A percentile compares a stretch with the other conserved stretches of the same genome.
phyloP scores from a whole-genome alignment of 2,113 vertebrate genomes.

The Tenebrosternarchus preto region DNA sequence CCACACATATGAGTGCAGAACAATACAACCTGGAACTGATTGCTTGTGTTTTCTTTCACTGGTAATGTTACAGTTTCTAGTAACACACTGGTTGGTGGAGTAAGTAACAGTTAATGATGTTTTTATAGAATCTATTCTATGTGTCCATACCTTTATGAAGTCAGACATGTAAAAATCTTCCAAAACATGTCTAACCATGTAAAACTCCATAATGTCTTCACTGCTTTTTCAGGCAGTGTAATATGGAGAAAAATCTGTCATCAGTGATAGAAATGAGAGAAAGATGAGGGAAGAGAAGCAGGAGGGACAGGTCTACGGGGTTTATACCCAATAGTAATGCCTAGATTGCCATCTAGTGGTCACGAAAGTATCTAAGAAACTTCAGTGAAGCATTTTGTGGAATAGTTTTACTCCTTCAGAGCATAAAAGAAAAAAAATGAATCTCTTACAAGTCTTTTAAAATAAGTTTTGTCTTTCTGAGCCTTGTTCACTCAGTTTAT shows the following conservation, averaged over 20 bases:
- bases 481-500: too few relatives aligned
- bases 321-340: slow-evolving; percentile 7
- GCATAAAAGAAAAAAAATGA: too few relatives aligned
- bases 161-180: background rate
- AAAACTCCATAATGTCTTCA: background rate
- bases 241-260: slow-evolving; percentile 32
- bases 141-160: background rate
- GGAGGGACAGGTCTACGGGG: background rate
- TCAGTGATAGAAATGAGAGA: slow-evolving; percentile 6
- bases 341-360: slow-evolving; percentile 63
- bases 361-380: background rate
- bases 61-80: background rate
- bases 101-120: background rate
- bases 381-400: background rate
- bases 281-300: background rate
- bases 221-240: background rate
- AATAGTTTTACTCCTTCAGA: too few relatives aligned
- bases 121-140: background rate
- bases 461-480: too few relatives aligned
- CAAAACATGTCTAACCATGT: background rate
- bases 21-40: too few relatives aligned
- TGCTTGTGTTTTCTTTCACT: too few relatives aligned
- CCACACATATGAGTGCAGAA: background rate
- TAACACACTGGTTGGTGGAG: background rate
- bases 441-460: too few relatives aligned